Evolutionary conservation across 2,113 vertebrate genomes (phyloP).

Genomic region (Nerophis lumbriciformis): DNA sequence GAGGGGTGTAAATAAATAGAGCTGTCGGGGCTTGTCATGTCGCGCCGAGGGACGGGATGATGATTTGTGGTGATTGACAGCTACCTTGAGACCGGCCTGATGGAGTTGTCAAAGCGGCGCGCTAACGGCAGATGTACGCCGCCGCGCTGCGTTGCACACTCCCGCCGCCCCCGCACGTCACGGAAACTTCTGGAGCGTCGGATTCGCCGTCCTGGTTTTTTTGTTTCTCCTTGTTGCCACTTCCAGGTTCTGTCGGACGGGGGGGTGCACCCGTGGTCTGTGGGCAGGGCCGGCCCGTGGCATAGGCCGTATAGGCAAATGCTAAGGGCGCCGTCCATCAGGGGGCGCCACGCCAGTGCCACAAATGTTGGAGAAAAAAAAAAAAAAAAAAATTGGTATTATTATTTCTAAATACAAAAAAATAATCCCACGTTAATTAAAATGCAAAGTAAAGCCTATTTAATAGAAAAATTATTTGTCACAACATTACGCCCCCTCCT

Average conservation of each 20-base stretch:
- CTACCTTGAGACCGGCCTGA: conserved; percentile 95
- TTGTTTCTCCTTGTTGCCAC: conserved; percentile 32
- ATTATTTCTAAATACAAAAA: too few relatives aligned
- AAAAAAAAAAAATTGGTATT: too few relatives aligned
- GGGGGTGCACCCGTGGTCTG: conserved; percentile 49
- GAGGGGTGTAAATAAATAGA: conserved; percentile 83
- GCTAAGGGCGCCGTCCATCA: too few relatives aligned
- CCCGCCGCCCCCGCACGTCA: conserved; percentile 35
- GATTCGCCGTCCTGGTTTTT: conserved; percentile 50
- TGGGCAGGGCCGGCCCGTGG: too few relatives aligned
- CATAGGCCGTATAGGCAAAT: too few relatives aligned
- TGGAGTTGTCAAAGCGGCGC: conserved; percentile 91
- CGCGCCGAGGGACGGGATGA: conserved; percentile 92
- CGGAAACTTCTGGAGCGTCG: conserved; percentile 37
- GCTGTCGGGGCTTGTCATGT: conserved; percentile 90
- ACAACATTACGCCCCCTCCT: too few relatives aligned
- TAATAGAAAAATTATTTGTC: too few relatives aligned
- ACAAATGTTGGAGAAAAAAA: too few relatives aligned
- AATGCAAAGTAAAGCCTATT: too few relatives aligned
- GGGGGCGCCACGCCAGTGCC: too few relatives aligned
- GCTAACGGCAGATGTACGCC: conserved; percentile 78
- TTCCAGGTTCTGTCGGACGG: conserved; percentile 7
- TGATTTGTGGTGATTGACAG: conserved; percentile 96
- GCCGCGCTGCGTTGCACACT: conserved; percentile 64
- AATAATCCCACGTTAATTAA: too few relatives aligned